phyloP scores from a whole-genome alignment of 2,888 invertebrate genomes.

The Arge pagana region DNA sequence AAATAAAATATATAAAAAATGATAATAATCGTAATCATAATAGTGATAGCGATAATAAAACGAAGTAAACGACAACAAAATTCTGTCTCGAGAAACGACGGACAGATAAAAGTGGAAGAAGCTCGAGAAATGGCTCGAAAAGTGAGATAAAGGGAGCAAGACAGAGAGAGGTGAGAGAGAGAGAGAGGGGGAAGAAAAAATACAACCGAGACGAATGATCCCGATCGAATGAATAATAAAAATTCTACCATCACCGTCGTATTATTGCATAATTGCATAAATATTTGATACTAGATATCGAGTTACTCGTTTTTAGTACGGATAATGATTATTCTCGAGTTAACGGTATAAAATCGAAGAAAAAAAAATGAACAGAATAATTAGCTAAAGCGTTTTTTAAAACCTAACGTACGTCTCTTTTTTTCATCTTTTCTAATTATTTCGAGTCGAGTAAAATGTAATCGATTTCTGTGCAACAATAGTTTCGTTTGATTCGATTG shows the following conservation, averaged over 20 bases:
- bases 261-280: constrained; percentile 30
- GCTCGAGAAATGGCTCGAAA: constrained; percentile 1
- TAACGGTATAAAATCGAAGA: constrained; percentile 42
- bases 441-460: constrained; percentile 2
- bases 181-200: constrained; percentile 31
- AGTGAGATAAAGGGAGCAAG: constrained; percentile 7
- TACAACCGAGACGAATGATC: constrained; percentile 28
- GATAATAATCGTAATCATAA: constrained; percentile 6
- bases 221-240: too few relatives aligned
- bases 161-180: constrained; percentile 22
- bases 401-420: constrained; percentile 25
- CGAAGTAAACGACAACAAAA: constrained; percentile 22
- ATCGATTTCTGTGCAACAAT: too few relatives aligned
- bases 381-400: constrained; percentile 8
- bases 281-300: constrained; percentile 14
- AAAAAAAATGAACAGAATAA: constrained; percentile 23
- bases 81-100: too few relatives aligned
- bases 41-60: too few relatives aligned
- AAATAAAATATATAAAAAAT: constrained; percentile 25
- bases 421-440: constrained; percentile 12
- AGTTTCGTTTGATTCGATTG: too few relatives aligned
- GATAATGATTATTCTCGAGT: constrained; percentile 19
- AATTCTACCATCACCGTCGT: constrained; percentile 39
- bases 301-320: constrained; percentile 24
- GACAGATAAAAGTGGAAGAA: too few relatives aligned